These are phyloP conservation scores for Teinopalpus imperialis DNA, from an alignment of 2,888 invertebrate species.

Conservation along the genomic window DNA sequence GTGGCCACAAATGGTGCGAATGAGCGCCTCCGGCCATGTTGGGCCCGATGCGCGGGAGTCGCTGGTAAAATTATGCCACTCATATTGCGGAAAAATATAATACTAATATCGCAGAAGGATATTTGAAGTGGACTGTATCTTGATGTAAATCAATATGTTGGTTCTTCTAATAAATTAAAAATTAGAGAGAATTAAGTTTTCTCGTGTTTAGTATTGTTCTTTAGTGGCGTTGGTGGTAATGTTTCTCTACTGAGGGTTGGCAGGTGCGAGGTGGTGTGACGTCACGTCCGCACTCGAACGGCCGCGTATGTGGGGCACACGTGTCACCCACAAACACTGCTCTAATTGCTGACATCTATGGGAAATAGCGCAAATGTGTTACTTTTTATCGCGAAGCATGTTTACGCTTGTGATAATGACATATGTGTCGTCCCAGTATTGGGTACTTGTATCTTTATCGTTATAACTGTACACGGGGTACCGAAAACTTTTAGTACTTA, in stretches of 20 bases:
- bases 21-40: slow-evolving; percentile 62
- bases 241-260: slow-evolving; percentile 27
- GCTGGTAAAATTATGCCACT: slow-evolving; percentile 59
- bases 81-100: no score
- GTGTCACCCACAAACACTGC: slow-evolving; percentile 65
- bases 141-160: no score
- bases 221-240: slow-evolving; percentile 5
- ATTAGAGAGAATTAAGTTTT: no score
- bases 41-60: slow-evolving; percentile 63
- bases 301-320: slow-evolving; percentile 76
- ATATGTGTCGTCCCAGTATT: slow-evolving; percentile 44
- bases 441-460: slow-evolving; percentile 27
- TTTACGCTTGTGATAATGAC: slow-evolving; percentile 63
- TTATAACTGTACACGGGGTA: background rate
- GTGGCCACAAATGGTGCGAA: slow-evolving; percentile 69
- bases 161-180: no score
- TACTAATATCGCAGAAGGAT: no score
- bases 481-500: background rate
- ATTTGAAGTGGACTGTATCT: no score
- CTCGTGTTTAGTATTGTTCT: no score
- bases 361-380: slow-evolving; percentile 73
- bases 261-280: slow-evolving; percentile 66
- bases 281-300: slow-evolving; percentile 70
- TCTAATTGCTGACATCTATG: slow-evolving; percentile 77
- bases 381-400: slow-evolving; percentile 60